Percentiles rank a stretch among this genome's conserved stretches.
Evolutionary conservation across 2,797 vertebrate genomes (phyloP).

Genomic region (Acanthornis magna): DNA sequence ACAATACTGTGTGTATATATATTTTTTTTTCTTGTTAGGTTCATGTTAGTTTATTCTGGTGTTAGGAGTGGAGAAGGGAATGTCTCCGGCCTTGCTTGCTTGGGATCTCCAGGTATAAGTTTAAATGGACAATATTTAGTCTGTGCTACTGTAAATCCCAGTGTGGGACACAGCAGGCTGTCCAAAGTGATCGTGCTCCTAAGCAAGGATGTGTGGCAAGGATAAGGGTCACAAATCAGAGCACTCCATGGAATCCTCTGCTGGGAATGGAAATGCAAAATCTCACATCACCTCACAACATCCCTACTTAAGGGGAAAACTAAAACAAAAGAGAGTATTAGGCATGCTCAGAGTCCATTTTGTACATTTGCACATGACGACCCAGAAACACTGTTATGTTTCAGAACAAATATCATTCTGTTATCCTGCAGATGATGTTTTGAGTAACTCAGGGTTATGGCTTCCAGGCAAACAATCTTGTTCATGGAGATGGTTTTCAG

Average conservation of each 20-base stretch:
- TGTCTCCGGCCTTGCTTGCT: neutral
- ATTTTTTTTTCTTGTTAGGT: neutral
- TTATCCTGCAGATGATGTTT: neutral
- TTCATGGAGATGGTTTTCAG: neutral
- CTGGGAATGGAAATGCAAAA: neutral
- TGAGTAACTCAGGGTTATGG: neutral
- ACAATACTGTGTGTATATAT: neutral
- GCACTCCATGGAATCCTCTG: neutral
- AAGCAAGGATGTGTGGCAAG: neutral
- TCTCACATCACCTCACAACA: neutral
- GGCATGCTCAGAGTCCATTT: neutral
- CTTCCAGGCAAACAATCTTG: neutral
- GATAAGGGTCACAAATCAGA: slow-evolving; percentile 8
- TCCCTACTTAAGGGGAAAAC: neutral
- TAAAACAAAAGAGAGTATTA: neutral
- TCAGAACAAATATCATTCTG: neutral
- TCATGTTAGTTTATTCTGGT: slow-evolving; percentile 5
- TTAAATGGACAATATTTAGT: slow-evolving; percentile 52
- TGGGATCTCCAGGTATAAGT: neutral
- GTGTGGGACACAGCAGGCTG: slow-evolving; percentile 25
- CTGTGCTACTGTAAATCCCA: slow-evolving; percentile 62
- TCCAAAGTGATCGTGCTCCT: neutral
- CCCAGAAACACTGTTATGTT: neutral
- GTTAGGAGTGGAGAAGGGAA: neutral
- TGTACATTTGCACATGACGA: accelerated